These are phyloP conservation scores for Tenthredo distinguenda DNA, from an alignment of 2,888 invertebrate species.

Conservation along the genomic window DNA sequence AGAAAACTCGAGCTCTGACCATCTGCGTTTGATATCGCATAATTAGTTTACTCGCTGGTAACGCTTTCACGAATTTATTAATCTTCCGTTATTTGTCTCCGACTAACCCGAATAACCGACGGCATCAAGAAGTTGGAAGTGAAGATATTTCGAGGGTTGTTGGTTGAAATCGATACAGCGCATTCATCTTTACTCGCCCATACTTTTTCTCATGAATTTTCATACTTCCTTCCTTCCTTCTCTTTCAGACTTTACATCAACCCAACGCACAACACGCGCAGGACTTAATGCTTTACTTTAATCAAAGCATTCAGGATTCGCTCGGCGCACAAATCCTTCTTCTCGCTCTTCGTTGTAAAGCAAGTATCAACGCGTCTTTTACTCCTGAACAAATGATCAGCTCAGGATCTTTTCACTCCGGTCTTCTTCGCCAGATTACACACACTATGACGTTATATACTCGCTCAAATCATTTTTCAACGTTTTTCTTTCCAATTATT, in stretches of 20 bases:
- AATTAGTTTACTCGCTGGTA: constrained; percentile 6
- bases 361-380: constrained; percentile 17
- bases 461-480: not conserved
- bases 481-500: not conserved
- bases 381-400: constrained; percentile 16
- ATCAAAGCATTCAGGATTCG: constrained; percentile 28
- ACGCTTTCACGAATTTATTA: not conserved
- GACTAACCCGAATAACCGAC: not conserved
- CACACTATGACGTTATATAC: not conserved
- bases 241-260: not conserved
- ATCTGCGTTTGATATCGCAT: not conserved
- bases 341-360: not conserved
- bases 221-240: not conserved
- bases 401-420: not conserved
- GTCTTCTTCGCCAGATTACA: not conserved
- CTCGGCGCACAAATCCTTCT: constrained; percentile 30
- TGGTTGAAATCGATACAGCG: constrained; percentile 42
- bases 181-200: constrained; percentile 18
- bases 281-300: constrained; percentile 14
- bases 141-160: constrained; percentile 32
- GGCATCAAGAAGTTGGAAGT: not conserved
- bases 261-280: not conserved
- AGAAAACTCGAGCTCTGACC: not conserved
- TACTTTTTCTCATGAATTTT: constrained; percentile 32
- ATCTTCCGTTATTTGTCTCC: constrained; percentile 3